Base-by-base conservation (phyloP, 2,888 invertebrate species). In the Nudaria mundana region DNA sequence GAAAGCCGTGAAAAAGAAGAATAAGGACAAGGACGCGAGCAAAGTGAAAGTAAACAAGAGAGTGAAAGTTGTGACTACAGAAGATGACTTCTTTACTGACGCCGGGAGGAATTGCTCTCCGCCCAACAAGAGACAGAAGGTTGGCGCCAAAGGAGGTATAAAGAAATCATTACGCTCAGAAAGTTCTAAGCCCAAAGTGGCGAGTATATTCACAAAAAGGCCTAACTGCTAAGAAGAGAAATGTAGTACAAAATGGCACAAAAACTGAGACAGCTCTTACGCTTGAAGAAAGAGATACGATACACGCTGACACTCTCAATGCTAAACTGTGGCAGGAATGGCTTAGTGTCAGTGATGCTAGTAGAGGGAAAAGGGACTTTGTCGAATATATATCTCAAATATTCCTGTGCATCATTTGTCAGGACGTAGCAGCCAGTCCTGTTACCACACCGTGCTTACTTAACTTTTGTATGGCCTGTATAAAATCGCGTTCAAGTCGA, bases 341-440 rank as follows among this genome's bases (percentile, higher is more conserved):
- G 42, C 70, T 90, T 30, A 69, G 74, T 10, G 58, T 75, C 3
- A 66, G 90, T 23, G 62, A 70, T 1, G 59, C 66, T 2, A 75
- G n/a, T n/a, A 86, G 26, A 91, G 92, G 1, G 92, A 91, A 69
- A 80, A 75, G 76, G 87, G 88, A 86, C 42, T 94, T 94, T 62
- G 76, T 94, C 8, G 89, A 90, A 11, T 90, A 90, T 48, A 90
- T 95, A 2, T 89, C 91, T 41, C 91, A 93, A 60, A 62, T 89
- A 35, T 95, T 95, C 69, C 87, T 90, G n/a, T 96, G 96, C 64
- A 92, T 94, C 32, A 94, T 94, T 58, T 96, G 96, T 66, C 93
- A 94, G 66, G 94, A 94, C 34, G 73, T 96, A 2, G 92, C 92
- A 0, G 91, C 82, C 41, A 84, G 89, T 40, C 95, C 96, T 0